Evolutionary conservation across 2,888 invertebrate species (phyloP), one percentile per base, ranked within the genome.

Genomic region (Synanthedon formicaeformis): DNA sequence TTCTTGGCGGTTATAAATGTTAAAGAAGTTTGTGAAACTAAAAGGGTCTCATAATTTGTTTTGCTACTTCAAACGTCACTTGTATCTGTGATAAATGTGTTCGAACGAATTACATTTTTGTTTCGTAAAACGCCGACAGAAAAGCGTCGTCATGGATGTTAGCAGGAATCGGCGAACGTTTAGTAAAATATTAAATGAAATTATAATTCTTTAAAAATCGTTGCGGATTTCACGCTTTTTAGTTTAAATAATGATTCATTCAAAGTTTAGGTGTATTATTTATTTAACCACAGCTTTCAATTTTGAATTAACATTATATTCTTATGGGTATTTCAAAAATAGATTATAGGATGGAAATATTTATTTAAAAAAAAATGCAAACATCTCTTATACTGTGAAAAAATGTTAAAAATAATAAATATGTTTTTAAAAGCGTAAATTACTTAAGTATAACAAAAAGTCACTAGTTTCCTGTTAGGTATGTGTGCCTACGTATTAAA

Each of bases 11-110:
- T 76, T 77, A 77, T 78, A 81, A 78, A 81, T 78, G 78, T 73
- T 76, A 77, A 84, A 84, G 75, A 73, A 75, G 75, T 71, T 78
- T 73, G 71, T 71, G 71, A 65, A 69, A 71, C 73, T 71, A 71
- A 75, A 74, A 81, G 75, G 77, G 77, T 71, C 75, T 72, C 69
- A 68, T 74, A 74, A 86, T 87, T 86, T 86, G 86, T 83, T 86
- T 86, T 83, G 85, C 86, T 87, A 84, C 86, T 86, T 78, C 76
- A 80, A 77, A 79, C 82, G 86, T 87, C 87, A 86, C 81, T 85
- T 86, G 79, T 69, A 64, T 65, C 58, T 67, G 75, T 86, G 86
- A 87, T 87, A 85, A 86, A 87, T 87, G 87, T 74, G 75, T 76
- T 78, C 75, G 73, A 65, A 75, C 69, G 74, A 76, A 82, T 82